Conservation (phyloP, 2,797 vertebrate genomes). For the Artibeus jamaicensis region DNA sequence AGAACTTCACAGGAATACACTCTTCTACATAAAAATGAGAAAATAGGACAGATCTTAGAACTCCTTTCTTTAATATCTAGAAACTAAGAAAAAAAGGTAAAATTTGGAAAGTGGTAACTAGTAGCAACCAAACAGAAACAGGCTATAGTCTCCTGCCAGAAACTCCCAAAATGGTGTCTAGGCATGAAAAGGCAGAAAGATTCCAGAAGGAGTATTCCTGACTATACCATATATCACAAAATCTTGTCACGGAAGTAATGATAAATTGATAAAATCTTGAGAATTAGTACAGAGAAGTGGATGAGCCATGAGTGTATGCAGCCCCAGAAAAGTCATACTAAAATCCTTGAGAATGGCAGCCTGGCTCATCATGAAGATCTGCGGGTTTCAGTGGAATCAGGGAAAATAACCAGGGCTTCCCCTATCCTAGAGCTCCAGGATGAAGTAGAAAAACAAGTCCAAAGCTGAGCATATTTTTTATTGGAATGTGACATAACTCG, state of each 20-base stretch:
- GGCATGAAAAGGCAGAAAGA: background rate
- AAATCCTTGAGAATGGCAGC: background rate
- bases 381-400: background rate
- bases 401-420: background rate
- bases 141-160: background rate
- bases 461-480: background rate
- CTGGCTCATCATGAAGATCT: background rate
- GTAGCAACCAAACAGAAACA: background rate
- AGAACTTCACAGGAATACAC: background rate
- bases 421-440: background rate
- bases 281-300: background rate
- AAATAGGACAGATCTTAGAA: background rate
- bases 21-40: background rate
- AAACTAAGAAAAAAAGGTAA: background rate
- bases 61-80: background rate
- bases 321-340: background rate
- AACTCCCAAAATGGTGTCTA: background rate
- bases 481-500: background rate
- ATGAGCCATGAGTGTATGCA: background rate
- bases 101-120: background rate
- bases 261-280: background rate
- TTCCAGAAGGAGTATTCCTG: background rate
- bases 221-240: accelerated
- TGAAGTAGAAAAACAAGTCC: background rate
- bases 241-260: background rate